phyloP scores from a whole-genome alignment of 1,140 invertebrate genomes.

The Meloidogyne floridensis region DNA sequence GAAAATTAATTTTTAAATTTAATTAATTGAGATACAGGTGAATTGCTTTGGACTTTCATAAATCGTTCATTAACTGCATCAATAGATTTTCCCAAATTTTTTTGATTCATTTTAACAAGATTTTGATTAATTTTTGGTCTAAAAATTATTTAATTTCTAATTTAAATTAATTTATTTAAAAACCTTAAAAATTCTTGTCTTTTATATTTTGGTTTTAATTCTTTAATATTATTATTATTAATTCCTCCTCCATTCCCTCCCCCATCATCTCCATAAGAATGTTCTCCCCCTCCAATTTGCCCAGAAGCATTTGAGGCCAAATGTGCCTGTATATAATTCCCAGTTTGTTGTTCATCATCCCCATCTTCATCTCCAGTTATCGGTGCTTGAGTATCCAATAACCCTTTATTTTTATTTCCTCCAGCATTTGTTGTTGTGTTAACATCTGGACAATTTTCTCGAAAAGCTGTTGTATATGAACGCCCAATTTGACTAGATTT shows the following conservation, averaged over 20 bases:
- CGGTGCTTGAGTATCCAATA: conserved; percentile 63
- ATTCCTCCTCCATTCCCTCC: conserved; percentile 61
- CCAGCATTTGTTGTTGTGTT: conserved; percentile 41
- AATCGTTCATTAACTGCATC: conserved; percentile 63
- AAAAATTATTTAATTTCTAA: conserved; percentile 24
- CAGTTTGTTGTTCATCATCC: conserved; percentile 46
- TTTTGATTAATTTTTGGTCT: conserved; percentile 46
- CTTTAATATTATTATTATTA: conserved; percentile 7
- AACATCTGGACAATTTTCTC: conserved; percentile 54
- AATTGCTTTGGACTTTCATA: conserved; percentile 30
- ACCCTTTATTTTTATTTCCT: conserved; percentile 34
- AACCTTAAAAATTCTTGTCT: conserved; percentile 64
- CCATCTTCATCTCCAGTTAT: conserved; percentile 64
- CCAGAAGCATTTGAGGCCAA: neutral
- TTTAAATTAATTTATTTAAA: neutral
- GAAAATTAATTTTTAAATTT: neutral
- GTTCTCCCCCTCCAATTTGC: neutral
- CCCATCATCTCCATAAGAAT: conserved; percentile 32
- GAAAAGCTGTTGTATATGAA: conserved; percentile 63
- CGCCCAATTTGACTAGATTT: conserved; percentile 56
- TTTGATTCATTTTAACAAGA: conserved; percentile 22
- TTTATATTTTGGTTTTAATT: conserved; percentile 64
- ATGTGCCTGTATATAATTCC: neutral
- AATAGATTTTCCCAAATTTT: conserved; percentile 64
- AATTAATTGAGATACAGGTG: neutral